Base-by-base conservation (phyloP, 2,888 invertebrate genomes). In the Cheiracanthium punctorium region DNA sequence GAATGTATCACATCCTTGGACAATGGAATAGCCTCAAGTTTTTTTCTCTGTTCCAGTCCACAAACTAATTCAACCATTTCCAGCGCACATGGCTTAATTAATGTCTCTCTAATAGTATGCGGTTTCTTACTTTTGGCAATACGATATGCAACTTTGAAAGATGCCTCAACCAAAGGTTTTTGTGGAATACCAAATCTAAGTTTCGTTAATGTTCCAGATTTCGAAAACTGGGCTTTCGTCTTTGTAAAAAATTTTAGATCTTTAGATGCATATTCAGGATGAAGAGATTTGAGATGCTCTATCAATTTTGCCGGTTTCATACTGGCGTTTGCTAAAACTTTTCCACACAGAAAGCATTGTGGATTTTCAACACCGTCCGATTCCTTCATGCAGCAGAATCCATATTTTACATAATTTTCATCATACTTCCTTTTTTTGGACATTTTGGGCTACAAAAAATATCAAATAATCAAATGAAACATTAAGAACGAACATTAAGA, bases 271-370 rank as follows among this genome's bases (percentile, higher is more conserved):
- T 80, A 71, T 80, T 80, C 71, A 80, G 70, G 52, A 71, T 80
- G 71, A 69, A 80, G 48, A 80, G 80, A 71, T 64, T 41, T 71
- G 64, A 71, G 71, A 71, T 80, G 80, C 58, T 71, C 71, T 80
- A 69, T 80, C 76, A 82, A 75, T 75, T 82, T 82, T 76, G 82
- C 76, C 29, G 76, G 76, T 41, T 82, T 82, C 76, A 76, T 82
- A 65, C 82, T 82, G 30, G 30, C 37, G 37, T 76, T 82, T 64
- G 70, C 74, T 20, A 82, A 75, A 82, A 71, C 52, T 58, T 70
- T 82, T 75, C 71, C 70, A 72, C 72, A 79, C 64, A 67, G 58
- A 71, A 84, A 64, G 67, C 77, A 79, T 71, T 77, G 77, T 33
- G 72, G 79, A 41, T 84, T 84, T 77, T 84, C 77, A 20, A 58